Evolutionary conservation across 1,140 invertebrate genomes (phyloP).

Genomic region (Penaeus chinensis): DNA sequence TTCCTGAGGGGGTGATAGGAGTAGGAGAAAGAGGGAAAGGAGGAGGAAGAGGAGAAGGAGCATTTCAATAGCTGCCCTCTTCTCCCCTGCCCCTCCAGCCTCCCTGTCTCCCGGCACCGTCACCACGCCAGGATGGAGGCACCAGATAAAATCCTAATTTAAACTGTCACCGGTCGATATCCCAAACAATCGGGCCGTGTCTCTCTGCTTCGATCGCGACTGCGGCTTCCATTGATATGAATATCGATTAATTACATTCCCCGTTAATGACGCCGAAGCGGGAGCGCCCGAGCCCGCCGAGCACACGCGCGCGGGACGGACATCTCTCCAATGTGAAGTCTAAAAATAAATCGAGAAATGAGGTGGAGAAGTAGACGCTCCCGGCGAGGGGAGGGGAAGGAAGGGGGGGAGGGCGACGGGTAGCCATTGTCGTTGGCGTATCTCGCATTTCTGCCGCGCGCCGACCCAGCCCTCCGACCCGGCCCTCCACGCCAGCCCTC

Average conservation of each 20-base stretch:
- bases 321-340: not conserved
- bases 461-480: not conserved
- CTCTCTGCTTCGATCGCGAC: constrained; percentile 8
- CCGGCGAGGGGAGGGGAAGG: not conserved
- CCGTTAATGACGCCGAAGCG: not conserved
- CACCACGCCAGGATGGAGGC: not conserved
- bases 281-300: not conserved
- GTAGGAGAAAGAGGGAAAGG: too few species aligned
- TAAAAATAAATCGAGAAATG: not conserved
- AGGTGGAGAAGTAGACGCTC: not conserved
- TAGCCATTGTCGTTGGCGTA: not conserved
- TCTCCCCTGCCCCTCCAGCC: too few species aligned
- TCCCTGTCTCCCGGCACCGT: too few species aligned
- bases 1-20: too few species aligned
- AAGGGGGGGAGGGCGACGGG: not conserved
- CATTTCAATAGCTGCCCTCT: too few species aligned
- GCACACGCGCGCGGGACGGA: too few species aligned
- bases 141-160: constrained; percentile 15
- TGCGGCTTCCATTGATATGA: not conserved
- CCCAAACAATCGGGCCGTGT: constrained; percentile 3
- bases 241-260: constrained; percentile 20
- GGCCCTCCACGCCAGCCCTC: not conserved
- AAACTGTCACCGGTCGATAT: constrained; percentile 26
- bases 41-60: too few species aligned
- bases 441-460: constrained; percentile 7